Percentiles rank a stretch among this genome's conserved stretches.
Conservation (phyloP, 2,797 vertebrate species). For the Acanthornis magna region DNA sequence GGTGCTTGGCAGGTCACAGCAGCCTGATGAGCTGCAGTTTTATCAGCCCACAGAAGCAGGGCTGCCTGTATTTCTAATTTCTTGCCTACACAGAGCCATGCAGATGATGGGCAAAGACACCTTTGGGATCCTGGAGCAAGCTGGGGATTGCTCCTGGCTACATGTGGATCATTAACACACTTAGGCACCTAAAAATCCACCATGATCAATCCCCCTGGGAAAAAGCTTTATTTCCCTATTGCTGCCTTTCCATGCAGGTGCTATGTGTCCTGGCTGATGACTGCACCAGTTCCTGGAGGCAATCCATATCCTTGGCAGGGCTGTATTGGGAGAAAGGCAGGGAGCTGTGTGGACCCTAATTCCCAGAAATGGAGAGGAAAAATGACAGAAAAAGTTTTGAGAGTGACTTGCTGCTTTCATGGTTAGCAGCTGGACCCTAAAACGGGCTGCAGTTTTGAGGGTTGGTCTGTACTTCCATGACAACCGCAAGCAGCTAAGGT, state of each 20-base stretch:
- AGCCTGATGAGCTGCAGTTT: background rate
- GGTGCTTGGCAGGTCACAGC: background rate
- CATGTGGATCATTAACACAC: background rate
- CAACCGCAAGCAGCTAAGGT: background rate
- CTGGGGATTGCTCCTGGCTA: background rate
- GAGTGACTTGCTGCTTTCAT: background rate
- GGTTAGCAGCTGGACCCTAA: background rate
- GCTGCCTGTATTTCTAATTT: background rate
- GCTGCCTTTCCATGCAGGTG: background rate
- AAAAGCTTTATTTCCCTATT: background rate
- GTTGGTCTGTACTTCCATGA: background rate
- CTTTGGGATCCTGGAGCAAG: background rate
- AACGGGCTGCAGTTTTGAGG: background rate
- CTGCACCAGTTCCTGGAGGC: background rate
- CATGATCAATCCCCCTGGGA: background rate
- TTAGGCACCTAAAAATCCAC: background rate
- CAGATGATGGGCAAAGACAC: background rate
- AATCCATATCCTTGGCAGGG: background rate
- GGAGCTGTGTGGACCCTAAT: background rate
- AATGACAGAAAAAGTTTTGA: background rate
- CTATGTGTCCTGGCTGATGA: background rate
- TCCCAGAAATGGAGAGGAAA: background rate
- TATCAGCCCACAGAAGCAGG: background rate
- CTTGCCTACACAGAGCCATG: background rate
- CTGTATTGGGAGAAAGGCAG: background rate